Base-by-base conservation (phyloP, 30 jellyfish, hydroid and myxozoan genomes). In the Cassiopea xamachana region DNA sequence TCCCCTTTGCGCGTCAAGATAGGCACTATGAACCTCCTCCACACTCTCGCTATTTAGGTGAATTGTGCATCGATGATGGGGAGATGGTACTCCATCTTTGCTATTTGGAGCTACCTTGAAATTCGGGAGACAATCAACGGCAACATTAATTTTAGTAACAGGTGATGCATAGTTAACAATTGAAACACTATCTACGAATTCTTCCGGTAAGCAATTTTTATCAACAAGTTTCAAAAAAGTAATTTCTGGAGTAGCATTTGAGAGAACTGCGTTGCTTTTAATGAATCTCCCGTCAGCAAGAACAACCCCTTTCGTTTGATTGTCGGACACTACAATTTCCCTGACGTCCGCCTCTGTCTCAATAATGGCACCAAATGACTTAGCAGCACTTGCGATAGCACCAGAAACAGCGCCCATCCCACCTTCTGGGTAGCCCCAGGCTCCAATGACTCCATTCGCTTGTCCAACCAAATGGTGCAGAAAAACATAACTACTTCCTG, bases 321-420 rank as follows among this genome's bases (percentile, higher is more conserved):
- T 77, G 2, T 79, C 76, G 1, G 75, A 75, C 1, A 88, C 80
- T 6, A 71, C 86, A 19, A 88, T 73, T 58, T 79, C 87, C 18
- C 82, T 71, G 1, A 88, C 95, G 50, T 71, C 95, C 7, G 90
- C 90, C 46, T 88, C 70, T 1, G 87, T 88, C 82, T 69, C 87
- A 14, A 88, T 88, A 58, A 49, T 64, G 3, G 84, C 95, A 48
- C 95, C 95, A 80, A 1, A 72, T 1, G 84, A 48, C 60, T 68
- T 68, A 0, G 95, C 95, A 1, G 90, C 82, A 46, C 70, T 88
- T 58, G 95, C 95, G 13, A 88, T 78, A 17, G 74, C 81, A 3
- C 69, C 88, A 2, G 90, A 79, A 48, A 88, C 95, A 50, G 95
- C 95, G 19, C 95, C 95, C 95, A 88, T 88, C 1, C 95, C 95